A percentile compares a stretch with the other conserved stretches of the same genome.
Conservation (phyloP, 2,797 vertebrate species). For the Argya squamiceps region DNA sequence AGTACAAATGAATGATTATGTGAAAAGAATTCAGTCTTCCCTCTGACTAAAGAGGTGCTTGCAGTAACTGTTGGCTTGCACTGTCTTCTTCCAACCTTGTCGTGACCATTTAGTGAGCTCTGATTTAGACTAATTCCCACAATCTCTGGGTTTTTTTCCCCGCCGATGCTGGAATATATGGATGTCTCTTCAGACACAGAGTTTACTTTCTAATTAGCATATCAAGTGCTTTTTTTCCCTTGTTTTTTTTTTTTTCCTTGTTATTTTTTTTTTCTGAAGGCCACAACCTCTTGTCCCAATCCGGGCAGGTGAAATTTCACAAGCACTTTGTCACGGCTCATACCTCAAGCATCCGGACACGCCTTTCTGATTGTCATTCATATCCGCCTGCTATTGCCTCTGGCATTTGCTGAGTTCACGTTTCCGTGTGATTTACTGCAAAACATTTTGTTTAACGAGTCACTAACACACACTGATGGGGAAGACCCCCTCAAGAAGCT, state of each 20-base stretch:
- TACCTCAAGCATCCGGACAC: constrained; percentile 62
- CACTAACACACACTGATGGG: not conserved
- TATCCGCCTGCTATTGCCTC: constrained; percentile 55
- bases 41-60: not conserved
- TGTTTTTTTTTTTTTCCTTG: not conserved
- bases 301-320: constrained; percentile 43
- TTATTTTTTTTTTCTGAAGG: not conserved
- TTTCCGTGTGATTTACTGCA: constrained; percentile 58
- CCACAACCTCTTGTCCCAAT: constrained; percentile 42
- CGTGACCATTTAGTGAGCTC: constrained; percentile 30
- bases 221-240: not conserved
- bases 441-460: constrained; percentile 28
- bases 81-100: not conserved
- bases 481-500: not conserved
- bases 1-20: constrained; percentile 1
- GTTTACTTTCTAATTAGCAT: constrained; percentile 55
- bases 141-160: constrained; percentile 47
- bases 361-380: constrained; percentile 68
- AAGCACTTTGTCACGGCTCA: constrained; percentile 55
- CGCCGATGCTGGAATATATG: constrained; percentile 31
- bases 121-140: constrained; percentile 17
- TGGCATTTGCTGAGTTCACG: constrained; percentile 63
- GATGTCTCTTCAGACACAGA: constrained; percentile 19
- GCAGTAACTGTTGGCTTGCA: not conserved
- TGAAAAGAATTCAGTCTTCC: not conserved